Percentiles rank a stretch among this genome's conserved stretches.
Evolutionary conservation across 2,113 vertebrate genomes (phyloP).

Genomic region (Takifugu flavidus): DNA sequence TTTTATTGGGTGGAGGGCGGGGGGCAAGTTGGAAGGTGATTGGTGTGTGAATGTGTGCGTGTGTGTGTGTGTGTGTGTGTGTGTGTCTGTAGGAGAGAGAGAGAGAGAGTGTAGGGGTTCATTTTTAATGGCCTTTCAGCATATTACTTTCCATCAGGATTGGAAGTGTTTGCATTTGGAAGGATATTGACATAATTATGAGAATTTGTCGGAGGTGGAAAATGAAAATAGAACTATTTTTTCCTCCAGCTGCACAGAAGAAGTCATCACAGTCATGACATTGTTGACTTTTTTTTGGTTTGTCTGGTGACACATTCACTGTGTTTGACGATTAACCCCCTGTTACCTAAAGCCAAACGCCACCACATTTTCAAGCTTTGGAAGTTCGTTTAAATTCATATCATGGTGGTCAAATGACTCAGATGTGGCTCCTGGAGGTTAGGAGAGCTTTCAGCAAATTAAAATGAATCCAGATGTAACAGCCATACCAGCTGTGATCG

Average conservation of each 20-base stretch:
- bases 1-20: constrained; percentile 73
- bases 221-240: constrained; percentile 50
- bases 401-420: too few species aligned
- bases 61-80: constrained; percentile 16
- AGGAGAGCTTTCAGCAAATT: too few species aligned
- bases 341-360: too few species aligned
- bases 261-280: not conserved
- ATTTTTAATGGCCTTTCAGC: constrained; percentile 69
- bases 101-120: constrained; percentile 2
- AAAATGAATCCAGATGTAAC: too few species aligned
- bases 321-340: not conserved
- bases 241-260: not conserved
- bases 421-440: too few species aligned
- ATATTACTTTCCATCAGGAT: constrained; percentile 69
- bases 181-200: constrained; percentile 73
- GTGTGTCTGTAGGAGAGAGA: constrained; percentile 5
- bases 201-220: constrained; percentile 72
- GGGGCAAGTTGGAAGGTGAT: constrained; percentile 52
- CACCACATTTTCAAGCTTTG: too few species aligned
- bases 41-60: constrained; percentile 35
- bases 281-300: constrained; percentile 18
- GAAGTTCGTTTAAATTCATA: too few species aligned
- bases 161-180: constrained; percentile 68
- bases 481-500: not conserved
- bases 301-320: constrained; percentile 11